Conservation (phyloP, 1,140 invertebrate genomes). For the Colletes latitarsis region DNA sequence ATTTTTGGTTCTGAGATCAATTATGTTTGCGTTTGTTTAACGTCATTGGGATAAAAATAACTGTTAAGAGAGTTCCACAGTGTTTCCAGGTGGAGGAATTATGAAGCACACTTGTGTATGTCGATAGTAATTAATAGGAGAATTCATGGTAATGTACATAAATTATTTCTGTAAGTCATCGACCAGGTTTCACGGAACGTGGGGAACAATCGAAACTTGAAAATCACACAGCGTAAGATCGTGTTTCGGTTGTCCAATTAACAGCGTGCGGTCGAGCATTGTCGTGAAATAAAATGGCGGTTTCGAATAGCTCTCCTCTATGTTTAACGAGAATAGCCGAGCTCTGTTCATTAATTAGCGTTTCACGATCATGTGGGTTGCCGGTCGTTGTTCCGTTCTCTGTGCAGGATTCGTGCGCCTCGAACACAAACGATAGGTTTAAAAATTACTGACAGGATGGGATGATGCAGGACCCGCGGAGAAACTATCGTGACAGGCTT, state of each 20-base stretch:
- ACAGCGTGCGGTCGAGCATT: constrained; percentile 16
- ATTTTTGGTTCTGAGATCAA: too few relatives aligned
- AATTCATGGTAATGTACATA: neutral
- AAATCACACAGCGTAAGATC: constrained; percentile 26
- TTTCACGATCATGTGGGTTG: neutral
- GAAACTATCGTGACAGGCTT: neutral
- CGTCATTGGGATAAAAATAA: too few relatives aligned
- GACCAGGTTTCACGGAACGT: neutral
- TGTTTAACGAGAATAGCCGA: constrained; percentile 18
- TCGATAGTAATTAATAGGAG: constrained; percentile 5
- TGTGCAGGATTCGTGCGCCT: neutral
- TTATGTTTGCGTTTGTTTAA: too few relatives aligned
- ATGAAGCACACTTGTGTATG: too few relatives aligned
- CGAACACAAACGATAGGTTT: neutral
- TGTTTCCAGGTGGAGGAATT: too few relatives aligned
- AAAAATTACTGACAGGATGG: too few relatives aligned
- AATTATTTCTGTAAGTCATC: neutral
- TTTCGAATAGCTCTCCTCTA: constrained; percentile 14
- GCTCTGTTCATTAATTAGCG: constrained; percentile 36
- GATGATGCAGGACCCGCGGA: too few relatives aligned
- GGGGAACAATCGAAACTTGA: constrained; percentile 18
- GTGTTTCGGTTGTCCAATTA: constrained; percentile 44
- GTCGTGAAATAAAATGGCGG: constrained; percentile 37
- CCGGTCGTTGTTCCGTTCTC: constrained; percentile 3
- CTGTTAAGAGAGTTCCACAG: too few relatives aligned